phyloP scores from a whole-genome alignment of 2,113 vertebrate species.

The Manacus vitellinus region DNA sequence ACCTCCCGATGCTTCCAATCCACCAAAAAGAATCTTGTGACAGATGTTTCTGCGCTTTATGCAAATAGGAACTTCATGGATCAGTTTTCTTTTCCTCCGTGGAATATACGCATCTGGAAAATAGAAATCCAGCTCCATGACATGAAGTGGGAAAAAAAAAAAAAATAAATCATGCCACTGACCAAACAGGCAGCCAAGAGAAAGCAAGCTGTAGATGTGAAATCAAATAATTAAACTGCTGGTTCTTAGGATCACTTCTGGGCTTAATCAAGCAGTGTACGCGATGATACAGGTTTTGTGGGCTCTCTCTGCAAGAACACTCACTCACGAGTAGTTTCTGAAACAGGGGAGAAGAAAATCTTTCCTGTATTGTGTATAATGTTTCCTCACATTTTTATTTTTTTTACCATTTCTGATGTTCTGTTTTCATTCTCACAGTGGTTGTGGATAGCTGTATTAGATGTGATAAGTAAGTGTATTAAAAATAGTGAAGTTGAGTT shows the following conservation, averaged over 20 bases:
- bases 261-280: background rate
- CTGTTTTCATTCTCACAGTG: background rate
- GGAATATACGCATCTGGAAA: slow-evolving; percentile 73
- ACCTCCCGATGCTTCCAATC: slow-evolving; percentile 41
- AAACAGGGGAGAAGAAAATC: background rate
- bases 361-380: background rate
- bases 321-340: background rate
- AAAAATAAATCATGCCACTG: background rate
- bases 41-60: slow-evolving; percentile 74
- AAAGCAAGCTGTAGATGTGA: background rate
- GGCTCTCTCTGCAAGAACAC: background rate
- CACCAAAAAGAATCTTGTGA: slow-evolving; percentile 39
- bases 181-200: slow-evolving; percentile 1
- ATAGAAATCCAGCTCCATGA: slow-evolving; percentile 53
- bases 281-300: accelerated
- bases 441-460: background rate
- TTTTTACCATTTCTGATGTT: background rate
- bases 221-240: background rate
- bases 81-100: slow-evolving; percentile 66
- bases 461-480: background rate
- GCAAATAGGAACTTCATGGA: slow-evolving; percentile 76
- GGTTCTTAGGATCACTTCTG: background rate
- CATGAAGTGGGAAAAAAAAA: background rate
- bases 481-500: background rate
- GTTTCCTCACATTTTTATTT: background rate